These are phyloP conservation scores for Percopsis transmontana DNA, from an alignment of 2,113 vertebrate genomes.

Conservation along the genomic window DNA sequence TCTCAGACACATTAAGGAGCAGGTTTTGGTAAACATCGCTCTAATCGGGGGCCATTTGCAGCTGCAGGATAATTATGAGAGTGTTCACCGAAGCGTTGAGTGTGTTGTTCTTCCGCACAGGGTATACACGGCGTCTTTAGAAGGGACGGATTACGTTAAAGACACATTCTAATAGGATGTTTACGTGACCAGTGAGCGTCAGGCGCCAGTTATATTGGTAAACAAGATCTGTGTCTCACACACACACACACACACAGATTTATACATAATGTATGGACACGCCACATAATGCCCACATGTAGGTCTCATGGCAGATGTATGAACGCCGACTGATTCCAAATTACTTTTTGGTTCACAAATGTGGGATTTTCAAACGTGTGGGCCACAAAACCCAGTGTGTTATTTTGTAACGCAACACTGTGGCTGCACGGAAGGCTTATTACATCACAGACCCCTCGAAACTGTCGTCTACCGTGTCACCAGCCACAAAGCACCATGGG, in stretches of 20 bases:
- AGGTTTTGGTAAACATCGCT: constrained; percentile 6
- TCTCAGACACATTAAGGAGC: neutral
- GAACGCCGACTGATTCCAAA: no score
- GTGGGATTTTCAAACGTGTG: no score
- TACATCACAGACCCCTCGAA: no score
- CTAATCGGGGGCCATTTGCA: neutral
- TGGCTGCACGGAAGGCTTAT: no score
- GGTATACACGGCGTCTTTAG: neutral
- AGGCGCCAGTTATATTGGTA: neutral
- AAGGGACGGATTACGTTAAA: neutral
- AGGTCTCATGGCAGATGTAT: no score
- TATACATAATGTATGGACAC: neutral
- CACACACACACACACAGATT: neutral
- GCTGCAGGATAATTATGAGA: constrained; percentile 5
- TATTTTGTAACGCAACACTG: no score
- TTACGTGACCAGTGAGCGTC: neutral
- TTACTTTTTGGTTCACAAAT: no score
- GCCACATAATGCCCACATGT: no score
- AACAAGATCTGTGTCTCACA: neutral
- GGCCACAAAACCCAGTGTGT: no score
- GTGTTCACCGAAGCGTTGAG: constrained; percentile 9
- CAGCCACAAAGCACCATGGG: no score
- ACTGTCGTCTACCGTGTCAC: no score
- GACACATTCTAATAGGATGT: neutral
- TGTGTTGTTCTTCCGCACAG: neutral